Base-by-base conservation (phyloP, 2,888 invertebrate genomes). In the Ctena decussata region DNA sequence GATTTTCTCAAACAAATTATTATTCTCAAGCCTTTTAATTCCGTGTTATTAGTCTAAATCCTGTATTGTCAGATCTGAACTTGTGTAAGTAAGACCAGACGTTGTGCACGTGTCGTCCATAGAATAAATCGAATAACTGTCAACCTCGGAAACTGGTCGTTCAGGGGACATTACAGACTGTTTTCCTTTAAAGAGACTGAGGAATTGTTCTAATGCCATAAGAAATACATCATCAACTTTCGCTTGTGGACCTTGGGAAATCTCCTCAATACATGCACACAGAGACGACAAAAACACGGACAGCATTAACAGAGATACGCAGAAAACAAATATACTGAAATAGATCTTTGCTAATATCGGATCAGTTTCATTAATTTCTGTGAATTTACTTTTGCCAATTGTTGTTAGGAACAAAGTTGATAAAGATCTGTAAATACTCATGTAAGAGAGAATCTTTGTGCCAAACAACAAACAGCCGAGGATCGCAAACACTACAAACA, bases 241-340 rank as follows among this genome's bases (percentile, higher is more conserved):
- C 37, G 11, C 6, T n/a, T 32, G 32, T 15, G 6, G 30, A 15
- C 44, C 44, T 18, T 24, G 11, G 1, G 72, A 44, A 15, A 72
- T 41, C 44, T 72, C 73, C 44, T 80, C 71, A 15, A 89, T 89
- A 44, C 89, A 84, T 12, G 89, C 90, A 27, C 81, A 78, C 12
- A 92, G 77, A n/a, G 91, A 89, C 21, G 90, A 83, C 74, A 91
- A 74, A 53, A 92, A 91, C 75, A 91, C 89, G 11, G 92, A 91
- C 75, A 92, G 41, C n/a, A 91, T 77, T n/a, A 92, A 85, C 46
- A 93, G 91, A 6, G 91, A 88, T 8, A 92, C 80, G 21, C 89
- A 69, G 11, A 92, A 70, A 12, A 92, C 82, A 77, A 90, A 91
- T 0, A 90, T 77, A 30, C 84, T 77, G 77, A 93, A 93, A 73